Conservation (phyloP, 2,888 invertebrate genomes). For the Sipha maydis region DNA sequence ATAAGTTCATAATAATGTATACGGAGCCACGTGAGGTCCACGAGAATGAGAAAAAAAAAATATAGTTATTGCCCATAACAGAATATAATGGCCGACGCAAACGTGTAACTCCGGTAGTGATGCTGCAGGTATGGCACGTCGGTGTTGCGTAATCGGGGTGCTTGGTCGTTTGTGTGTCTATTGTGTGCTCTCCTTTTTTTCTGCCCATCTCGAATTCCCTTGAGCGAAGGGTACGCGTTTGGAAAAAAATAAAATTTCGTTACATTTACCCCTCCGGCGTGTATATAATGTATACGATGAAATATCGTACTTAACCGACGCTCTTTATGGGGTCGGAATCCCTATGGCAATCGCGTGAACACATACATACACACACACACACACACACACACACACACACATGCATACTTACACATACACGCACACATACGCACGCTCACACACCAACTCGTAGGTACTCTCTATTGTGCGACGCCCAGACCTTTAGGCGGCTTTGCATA, state of each 20-base stretch:
- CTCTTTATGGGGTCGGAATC: conserved; percentile 54
- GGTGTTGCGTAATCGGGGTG: conserved; percentile 56
- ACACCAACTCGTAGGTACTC: not conserved
- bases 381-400: not conserved
- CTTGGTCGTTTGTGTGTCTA: conserved; percentile 30
- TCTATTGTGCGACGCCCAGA: conserved; percentile 58
- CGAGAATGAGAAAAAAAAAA: not conserved
- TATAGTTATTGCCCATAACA: not conserved
- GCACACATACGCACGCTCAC: not conserved
- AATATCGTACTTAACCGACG: conserved; percentile 39
- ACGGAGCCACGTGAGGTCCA: conserved; percentile 26
- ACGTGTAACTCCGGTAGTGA: conserved; percentile 59
- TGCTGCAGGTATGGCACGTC: conserved; percentile 17
- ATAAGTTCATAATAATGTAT: not conserved
- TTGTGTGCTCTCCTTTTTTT: conserved; percentile 42
- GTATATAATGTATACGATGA: conserved; percentile 4
- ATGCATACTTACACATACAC: not conserved
- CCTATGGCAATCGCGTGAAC: conserved; percentile 30
- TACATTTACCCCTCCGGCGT: conserved; percentile 28
- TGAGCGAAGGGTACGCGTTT: not conserved
- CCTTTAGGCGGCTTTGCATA: conserved; percentile 58
- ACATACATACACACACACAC: not conserved
- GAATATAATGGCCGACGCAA: conserved; percentile 14
- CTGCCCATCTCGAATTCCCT: conserved; percentile 21
- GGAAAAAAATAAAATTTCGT: conserved; percentile 27